Evolutionary conservation across 2,888 invertebrate genomes (phyloP).

Genomic region (Graphium colonna): DNA sequence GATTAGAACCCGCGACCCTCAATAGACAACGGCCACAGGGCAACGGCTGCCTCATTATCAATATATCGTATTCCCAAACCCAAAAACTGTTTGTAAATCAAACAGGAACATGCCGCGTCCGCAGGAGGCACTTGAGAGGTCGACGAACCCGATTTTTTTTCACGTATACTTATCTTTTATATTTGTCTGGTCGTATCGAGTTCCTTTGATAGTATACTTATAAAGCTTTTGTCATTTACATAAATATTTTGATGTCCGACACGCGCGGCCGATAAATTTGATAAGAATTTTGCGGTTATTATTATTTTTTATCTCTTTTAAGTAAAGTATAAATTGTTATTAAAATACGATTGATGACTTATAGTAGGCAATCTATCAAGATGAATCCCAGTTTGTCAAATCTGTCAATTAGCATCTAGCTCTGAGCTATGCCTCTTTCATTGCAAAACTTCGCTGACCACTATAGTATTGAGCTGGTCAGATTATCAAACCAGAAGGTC

Average conservation of each 20-base stretch:
- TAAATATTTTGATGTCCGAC: conserved; percentile 10
- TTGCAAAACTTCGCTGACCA: too few species aligned
- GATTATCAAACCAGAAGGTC: too few species aligned
- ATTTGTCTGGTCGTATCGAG: conserved; percentile 13
- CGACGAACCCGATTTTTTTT: conserved; percentile 40
- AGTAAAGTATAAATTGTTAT: too few species aligned
- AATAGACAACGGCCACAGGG: not conserved
- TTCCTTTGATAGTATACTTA: conserved; percentile 15
- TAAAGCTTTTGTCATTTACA: conserved; percentile 8
- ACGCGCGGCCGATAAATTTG: not conserved
- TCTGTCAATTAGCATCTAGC: too few species aligned
- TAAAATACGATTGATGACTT: too few species aligned
- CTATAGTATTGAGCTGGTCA: too few species aligned
- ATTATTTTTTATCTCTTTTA: too few species aligned
- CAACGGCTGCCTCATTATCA: conserved; percentile 20
- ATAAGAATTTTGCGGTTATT: conserved; percentile 2
- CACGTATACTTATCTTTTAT: conserved; percentile 20
- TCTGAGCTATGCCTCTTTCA: too few species aligned
- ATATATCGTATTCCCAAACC: conserved; percentile 32
- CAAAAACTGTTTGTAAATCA: conserved; percentile 35
- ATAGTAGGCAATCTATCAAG: too few species aligned
- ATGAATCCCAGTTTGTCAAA: too few species aligned
- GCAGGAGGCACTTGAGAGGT: conserved; percentile 45
- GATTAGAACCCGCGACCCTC: too few species aligned
- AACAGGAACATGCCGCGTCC: conserved; percentile 42